Evolutionary conservation across 37 sponge, comb jelly and placozoan species (phyloP), one percentile per base, ranked within the genome.

Genomic region (Cladorhizidae sp.): DNA sequence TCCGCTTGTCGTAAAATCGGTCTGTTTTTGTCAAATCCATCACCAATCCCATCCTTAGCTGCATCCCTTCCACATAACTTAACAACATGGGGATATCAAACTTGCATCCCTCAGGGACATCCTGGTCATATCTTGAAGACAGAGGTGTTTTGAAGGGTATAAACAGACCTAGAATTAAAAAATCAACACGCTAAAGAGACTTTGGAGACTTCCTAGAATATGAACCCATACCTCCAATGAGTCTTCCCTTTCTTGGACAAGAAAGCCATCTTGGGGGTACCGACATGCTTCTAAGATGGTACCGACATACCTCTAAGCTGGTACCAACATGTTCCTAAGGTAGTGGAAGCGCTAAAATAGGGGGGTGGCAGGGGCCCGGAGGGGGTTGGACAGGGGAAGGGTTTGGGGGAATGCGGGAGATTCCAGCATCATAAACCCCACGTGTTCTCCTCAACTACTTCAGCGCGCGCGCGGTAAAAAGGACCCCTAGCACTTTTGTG

Each of bases 11-110:
- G 64, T 98, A 98, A 68, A 93, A 96, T 56, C 98, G 75, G 63
- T 89, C 90, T n/a, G 97, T 96, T 61, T 98, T 98, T 2, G 99
- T 96, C n/a, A 98, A 77, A 72, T 98, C 97, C 12, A 98, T 78
- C 57, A 98, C 85, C 32, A 98, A 82, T 6, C 99, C 97, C 79
- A 98, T 79, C 21, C 64, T 50, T 38, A 62, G 29, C 49, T 80
- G 61, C 40, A 45, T 67, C 1, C 50, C 64, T 31, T 73, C 51
- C 6, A 76, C 50, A 41, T 75, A 85, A 28, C 61, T 52, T 1
- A 91, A 5, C 14, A 97, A 75, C 97, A 97, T 91, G 31, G 78
- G 20, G 7, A 83, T 51, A 39, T 64, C 54, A 76, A 92, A 97
- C 59, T 87, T 76, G 75, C 57, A 31, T 40, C 64, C 90, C 20